Evolutionary conservation across 2,113 vertebrate genomes (phyloP).

Genomic region (Leptobrachium ailaonicum): DNA sequence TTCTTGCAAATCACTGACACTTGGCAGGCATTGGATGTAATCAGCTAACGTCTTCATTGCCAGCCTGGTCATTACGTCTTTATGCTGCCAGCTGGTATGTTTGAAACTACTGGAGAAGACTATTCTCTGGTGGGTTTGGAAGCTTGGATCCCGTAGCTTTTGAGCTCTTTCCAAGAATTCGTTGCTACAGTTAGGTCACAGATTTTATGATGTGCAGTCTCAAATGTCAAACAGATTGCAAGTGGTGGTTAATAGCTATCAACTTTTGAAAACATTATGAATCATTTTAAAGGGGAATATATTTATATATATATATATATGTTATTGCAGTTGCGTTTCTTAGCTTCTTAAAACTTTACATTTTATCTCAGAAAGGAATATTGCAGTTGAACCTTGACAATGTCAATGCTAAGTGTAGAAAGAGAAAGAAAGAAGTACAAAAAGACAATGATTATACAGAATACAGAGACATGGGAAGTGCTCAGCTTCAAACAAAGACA

Average conservation of each 20-base stretch:
- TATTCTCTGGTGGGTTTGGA: slow-evolving; percentile 38
- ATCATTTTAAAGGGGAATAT: slow-evolving; percentile 27
- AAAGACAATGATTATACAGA: too few species aligned
- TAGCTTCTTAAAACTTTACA: neutral
- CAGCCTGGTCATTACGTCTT: neutral
- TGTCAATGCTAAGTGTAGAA: too few species aligned
- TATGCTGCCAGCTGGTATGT: slow-evolving; percentile 10
- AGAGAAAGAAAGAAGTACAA: too few species aligned
- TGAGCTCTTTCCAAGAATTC: slow-evolving; percentile 46
- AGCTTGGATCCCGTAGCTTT: slow-evolving; percentile 16
- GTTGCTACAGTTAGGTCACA: slow-evolving; percentile 27
- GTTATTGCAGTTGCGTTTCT: neutral
- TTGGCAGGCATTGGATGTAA: too few species aligned
- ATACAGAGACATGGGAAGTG: too few species aligned
- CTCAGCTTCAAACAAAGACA: too few species aligned
- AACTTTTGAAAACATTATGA: slow-evolving; percentile 22
- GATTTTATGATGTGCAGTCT: slow-evolving; percentile 9
- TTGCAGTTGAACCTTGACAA: too few species aligned
- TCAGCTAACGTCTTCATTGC: slow-evolving; percentile 3
- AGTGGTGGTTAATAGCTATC: neutral
- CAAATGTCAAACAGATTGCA: slow-evolving; percentile 33
- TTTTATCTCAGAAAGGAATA: too few species aligned
- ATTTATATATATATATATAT: neutral
- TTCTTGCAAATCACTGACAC: neutral
- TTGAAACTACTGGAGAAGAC: slow-evolving; percentile 25